Evolutionary conservation across 2,888 invertebrate species (phyloP), one percentile per base, ranked within the genome.

Genomic region (Pherbina coryleti): DNA sequence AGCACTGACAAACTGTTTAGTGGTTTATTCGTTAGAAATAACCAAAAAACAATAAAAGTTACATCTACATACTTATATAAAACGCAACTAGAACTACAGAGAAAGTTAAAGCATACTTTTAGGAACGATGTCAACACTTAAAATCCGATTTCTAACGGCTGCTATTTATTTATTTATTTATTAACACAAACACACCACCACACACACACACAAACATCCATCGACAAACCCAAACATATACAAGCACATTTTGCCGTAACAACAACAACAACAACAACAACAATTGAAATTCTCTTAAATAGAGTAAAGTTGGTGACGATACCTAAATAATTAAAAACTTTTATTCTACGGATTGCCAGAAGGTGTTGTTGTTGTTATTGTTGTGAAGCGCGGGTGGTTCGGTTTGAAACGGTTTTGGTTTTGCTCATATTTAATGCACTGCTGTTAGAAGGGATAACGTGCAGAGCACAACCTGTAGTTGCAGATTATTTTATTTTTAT

Each of bases 321-420:
- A 34, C 31, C 28, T 64, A 25, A 64, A 64, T 64, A 64, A 64
- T 64, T 64, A 64, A 64, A 25, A 64, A 64, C 28, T 64, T 64
- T 64, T 34, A 14, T 14, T 44, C 14, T 57, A 57, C 22, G 22
- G 1, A 57, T 25, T 57, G 57, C 22, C 22, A 22, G 8, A 57
- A 25, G 25, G 25, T 11, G 19, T 22, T 55, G 8, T 4, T 55
- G 57, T 25, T 57, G 55, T n/a, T 19, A n/a, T n/a, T n/a, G 57
- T 9, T 57, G 57, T 22, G 7, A 0, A 57, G 25, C 19, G 11
- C 22, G 22, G 44, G 44, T 7, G 44, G 44, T 44, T 11, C 44
- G 2, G 44, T 7, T 44, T 44, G 11, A 7, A 11, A 11, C 14
- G 44, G 44, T 11, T 44, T 44, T 1, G 14, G 19, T 9, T 19